Percentiles rank a stretch among this genome's conserved stretches.
Conservation (phyloP, 2,797 vertebrate species). For the Gallinago solitaria region DNA sequence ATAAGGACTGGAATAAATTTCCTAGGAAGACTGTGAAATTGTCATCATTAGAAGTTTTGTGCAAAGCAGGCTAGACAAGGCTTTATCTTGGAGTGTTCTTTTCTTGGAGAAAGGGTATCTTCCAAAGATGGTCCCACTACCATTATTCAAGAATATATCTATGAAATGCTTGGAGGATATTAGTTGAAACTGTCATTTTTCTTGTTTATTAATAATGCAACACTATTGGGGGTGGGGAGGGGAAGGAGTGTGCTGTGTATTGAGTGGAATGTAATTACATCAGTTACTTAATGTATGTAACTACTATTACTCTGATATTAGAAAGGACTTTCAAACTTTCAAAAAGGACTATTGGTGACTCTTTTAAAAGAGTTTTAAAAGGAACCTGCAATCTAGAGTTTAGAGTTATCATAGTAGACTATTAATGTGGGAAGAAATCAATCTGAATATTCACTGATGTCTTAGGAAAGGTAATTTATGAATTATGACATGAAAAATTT, state of each 20-base stretch:
- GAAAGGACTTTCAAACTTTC: background rate
- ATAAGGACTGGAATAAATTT: background rate
- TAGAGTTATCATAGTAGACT: background rate
- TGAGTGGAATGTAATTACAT: background rate
- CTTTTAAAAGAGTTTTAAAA: background rate
- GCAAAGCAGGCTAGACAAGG: background rate
- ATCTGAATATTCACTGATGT: background rate
- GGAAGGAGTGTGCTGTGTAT: background rate
- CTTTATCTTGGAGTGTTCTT: background rate
- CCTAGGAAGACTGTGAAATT: background rate
- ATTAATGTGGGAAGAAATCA: background rate
- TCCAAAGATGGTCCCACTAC: background rate
- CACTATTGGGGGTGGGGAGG: background rate
- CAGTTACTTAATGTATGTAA: background rate
- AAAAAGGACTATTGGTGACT: background rate
- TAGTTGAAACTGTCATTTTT: background rate
- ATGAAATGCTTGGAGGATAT: background rate
- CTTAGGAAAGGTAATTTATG: background rate
- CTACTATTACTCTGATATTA: background rate
- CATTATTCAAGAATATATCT: background rate
- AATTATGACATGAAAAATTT: background rate
- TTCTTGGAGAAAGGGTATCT: background rate
- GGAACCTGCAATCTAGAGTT: background rate
- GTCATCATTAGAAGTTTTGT: background rate
- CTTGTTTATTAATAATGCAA: background rate